Conservation (phyloP, 1,140 invertebrate species). For the Pseudoatta argentina region DNA sequence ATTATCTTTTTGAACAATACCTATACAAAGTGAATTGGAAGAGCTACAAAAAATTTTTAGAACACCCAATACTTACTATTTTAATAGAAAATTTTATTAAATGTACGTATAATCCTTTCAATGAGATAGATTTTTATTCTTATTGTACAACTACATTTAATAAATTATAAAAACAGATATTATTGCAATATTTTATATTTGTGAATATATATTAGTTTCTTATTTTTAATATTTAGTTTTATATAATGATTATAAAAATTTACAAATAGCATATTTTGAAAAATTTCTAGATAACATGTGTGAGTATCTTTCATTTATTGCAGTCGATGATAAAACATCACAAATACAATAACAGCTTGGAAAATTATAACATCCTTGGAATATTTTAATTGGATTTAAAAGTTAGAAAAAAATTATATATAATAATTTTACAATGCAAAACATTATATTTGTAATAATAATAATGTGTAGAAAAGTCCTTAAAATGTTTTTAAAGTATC, state of each 20-base stretch:
- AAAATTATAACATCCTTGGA: not conserved
- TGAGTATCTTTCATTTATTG: not conserved
- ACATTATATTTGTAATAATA: no score
- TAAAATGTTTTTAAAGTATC: not conserved
- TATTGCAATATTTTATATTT: not conserved
- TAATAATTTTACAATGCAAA: not conserved
- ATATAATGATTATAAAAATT: no score
- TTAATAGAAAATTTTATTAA: not conserved
- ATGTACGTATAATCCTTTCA: not conserved
- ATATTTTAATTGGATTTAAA: not conserved
- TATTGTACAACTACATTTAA: not conserved
- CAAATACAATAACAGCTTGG: no score
- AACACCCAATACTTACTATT: not conserved
- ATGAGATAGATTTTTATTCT: not conserved
- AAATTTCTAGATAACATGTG: not conserved
- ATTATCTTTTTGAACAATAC: no score
- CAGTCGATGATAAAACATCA: no score
- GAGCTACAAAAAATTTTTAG: not conserved
- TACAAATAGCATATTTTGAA: no score
- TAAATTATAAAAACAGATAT: not conserved
- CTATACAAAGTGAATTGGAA: not conserved
- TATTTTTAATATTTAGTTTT: not conserved
- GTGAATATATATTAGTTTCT: not conserved
- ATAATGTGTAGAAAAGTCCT: not conserved
- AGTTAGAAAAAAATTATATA: not conserved